Evolutionary conservation across 1,140 invertebrate species (phyloP), one percentile per base, ranked within the genome.

Genomic region (Arion vulgaris): DNA sequence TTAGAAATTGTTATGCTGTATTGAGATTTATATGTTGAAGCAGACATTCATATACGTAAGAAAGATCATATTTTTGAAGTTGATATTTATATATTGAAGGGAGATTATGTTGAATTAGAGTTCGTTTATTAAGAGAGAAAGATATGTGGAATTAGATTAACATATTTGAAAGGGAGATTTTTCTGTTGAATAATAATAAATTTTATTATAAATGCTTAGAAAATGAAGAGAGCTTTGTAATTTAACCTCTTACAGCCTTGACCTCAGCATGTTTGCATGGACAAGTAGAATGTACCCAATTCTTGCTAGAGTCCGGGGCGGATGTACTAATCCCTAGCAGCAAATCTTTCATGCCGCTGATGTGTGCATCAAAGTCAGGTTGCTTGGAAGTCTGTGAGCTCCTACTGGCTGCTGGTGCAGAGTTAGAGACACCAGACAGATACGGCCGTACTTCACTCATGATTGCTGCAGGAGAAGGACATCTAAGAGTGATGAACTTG

Each of bases 401-500:
- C 53, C 87, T 95, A 39, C 81, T 90, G 41, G 84, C 87, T 36
- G 95, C 85, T 94, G 95, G 83, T 87, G 94, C 92, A 9, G 93
- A 94, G 82, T 91, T 95, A 15, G 95, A 96, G 85, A 95, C 95
- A 87, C 93, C 94, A 4, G 95, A 96, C 84, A 91, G 93, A 57
- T 92, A 93, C 78, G 95, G 95, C 28, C 93, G 95, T 79, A 96
- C 96, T 0, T 93, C 96, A 0, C 91, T 99, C 13, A 98, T 98
- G 94, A 93, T 98, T 17, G 97, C 98, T 4, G 96, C 98, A 0
- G 95, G 95, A 38, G 97, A 98, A 92, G 98, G 98, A 0, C 97
- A 99, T 89, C 94, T 96, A 72, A 96, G 95, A 84, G 93, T 99
- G 7, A 94, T 98, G 38, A 97, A 98, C 84, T 93, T 98, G 84